These are phyloP conservation scores for Typhlichthys eigenmanni DNA, from an alignment of 2,797 vertebrate genomes.

Conservation along the genomic window DNA sequence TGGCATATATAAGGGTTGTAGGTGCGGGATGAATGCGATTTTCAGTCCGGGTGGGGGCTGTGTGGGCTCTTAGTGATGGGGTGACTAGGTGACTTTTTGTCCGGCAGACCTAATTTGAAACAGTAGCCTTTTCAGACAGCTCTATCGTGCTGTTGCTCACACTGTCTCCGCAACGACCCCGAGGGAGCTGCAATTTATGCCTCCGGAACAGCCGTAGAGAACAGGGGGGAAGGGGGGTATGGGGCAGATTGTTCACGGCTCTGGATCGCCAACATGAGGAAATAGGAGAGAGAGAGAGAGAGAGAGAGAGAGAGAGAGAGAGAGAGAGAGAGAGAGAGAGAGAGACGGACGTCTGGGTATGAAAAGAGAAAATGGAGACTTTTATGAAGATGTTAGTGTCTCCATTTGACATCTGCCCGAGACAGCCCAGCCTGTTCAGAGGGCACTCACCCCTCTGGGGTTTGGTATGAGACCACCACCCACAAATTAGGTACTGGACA, in stretches of 20 bases:
- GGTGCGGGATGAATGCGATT: not conserved
- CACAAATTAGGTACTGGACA: slow-evolving; percentile 35
- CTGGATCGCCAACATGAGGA: slow-evolving; percentile 55
- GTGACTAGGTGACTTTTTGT: slow-evolving; percentile 61
- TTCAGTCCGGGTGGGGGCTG: not conserved
- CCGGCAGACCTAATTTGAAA: slow-evolving; percentile 70
- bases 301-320: not conserved
- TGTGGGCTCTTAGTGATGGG: slow-evolving; percentile 5
- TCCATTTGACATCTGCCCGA: slow-evolving; percentile 66
- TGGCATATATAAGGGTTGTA: slow-evolving; percentile 21
- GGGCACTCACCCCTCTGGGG: slow-evolving; percentile 34
- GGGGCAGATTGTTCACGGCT: slow-evolving; percentile 75
- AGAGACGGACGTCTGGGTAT: slow-evolving; percentile 7
- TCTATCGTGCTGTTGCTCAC: slow-evolving; percentile 65
- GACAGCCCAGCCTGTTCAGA: slow-evolving; percentile 49
- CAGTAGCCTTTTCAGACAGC: slow-evolving; percentile 70
- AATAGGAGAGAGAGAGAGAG: slow-evolving; percentile 27
- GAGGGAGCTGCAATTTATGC: slow-evolving; percentile 75
- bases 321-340: slow-evolving; percentile 11
- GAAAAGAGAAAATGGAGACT: slow-evolving; percentile 24
- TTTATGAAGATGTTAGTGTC: slow-evolving; percentile 77
- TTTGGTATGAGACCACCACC: slow-evolving; percentile 35
- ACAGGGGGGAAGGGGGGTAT: slow-evolving; percentile 48
- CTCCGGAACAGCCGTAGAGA: slow-evolving; percentile 51
- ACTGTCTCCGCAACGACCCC: slow-evolving; percentile 58